Conservation (phyloP, 2,888 invertebrate genomes). For the Epiblema foenella region DNA sequence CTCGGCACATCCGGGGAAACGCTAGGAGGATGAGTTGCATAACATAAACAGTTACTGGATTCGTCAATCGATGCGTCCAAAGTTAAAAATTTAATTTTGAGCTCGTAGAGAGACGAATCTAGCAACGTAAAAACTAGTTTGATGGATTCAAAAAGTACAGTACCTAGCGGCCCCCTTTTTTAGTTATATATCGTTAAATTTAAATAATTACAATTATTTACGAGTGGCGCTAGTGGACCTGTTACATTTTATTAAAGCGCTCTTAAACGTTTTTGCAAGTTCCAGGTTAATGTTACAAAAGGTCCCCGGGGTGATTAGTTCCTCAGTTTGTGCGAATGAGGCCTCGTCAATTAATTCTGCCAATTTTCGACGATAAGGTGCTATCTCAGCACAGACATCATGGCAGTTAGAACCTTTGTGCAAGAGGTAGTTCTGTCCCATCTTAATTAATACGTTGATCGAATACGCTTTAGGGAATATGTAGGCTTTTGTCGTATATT, state of each 20-base stretch:
- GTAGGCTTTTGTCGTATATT: slow-evolving; percentile 5
- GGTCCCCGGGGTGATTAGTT: slow-evolving; percentile 12
- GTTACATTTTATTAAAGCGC: background rate
- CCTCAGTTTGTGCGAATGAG: slow-evolving; percentile 8
- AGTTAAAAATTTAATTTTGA: too few species aligned
- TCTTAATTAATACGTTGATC: slow-evolving; percentile 13
- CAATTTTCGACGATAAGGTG: background rate
- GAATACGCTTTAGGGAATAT: background rate
- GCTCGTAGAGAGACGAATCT: too few species aligned
- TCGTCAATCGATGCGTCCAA: too few species aligned
- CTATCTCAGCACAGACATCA: background rate
- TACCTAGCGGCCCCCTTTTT: too few species aligned
- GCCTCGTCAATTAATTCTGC: slow-evolving; percentile 12
- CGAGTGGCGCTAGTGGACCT: too few species aligned
- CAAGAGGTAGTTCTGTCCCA: background rate
- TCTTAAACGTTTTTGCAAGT: background rate
- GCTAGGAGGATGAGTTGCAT: too few species aligned
- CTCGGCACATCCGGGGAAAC: too few species aligned
- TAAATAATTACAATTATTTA: too few species aligned
- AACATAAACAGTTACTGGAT: too few species aligned
- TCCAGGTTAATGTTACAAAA: slow-evolving; percentile 6
- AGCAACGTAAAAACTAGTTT: too few species aligned
- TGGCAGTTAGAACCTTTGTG: slow-evolving; percentile 7
- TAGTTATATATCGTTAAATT: too few species aligned
- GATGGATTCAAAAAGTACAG: too few species aligned